phyloP scores from a whole-genome alignment of 2,797 vertebrate species.

The Chrysocyon brachyurus region DNA sequence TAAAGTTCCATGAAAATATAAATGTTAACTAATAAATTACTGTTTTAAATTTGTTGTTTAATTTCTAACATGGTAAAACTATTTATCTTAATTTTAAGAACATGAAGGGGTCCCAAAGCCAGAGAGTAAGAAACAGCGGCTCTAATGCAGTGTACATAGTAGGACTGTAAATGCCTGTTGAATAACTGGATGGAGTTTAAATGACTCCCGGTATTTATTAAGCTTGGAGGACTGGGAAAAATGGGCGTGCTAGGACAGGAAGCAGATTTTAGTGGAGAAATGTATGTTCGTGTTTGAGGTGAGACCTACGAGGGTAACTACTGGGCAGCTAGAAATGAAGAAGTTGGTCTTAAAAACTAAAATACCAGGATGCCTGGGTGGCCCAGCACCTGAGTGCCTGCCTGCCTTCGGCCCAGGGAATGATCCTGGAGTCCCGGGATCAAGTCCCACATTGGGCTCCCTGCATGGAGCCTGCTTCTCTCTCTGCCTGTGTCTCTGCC shows the following conservation, averaged over 20 bases:
- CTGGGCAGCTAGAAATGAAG: neutral
- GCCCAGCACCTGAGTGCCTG: too few species aligned
- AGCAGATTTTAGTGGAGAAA: neutral
- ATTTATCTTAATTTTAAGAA: neutral
- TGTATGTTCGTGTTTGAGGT: neutral
- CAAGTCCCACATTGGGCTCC: too few species aligned
- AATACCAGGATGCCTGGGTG: neutral
- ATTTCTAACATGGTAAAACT: neutral
- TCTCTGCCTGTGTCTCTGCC: too few species aligned
- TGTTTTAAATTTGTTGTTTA: neutral
- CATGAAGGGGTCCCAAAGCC: neutral
- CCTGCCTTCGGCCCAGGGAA: too few species aligned
- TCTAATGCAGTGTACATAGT: neutral
- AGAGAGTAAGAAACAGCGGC: neutral
- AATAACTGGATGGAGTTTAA: neutral
- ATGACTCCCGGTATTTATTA: neutral
- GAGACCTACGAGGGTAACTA: neutral
- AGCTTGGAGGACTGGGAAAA: neutral
- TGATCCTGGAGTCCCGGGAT: too few species aligned
- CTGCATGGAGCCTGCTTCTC: too few species aligned
- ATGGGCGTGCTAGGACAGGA: neutral
- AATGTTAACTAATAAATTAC: neutral
- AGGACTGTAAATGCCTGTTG: neutral
- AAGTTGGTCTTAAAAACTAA: neutral
- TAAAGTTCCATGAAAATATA: neutral